Conservation (phyloP, 2,113 vertebrate genomes). For the Anoplopoma fimbria region DNA sequence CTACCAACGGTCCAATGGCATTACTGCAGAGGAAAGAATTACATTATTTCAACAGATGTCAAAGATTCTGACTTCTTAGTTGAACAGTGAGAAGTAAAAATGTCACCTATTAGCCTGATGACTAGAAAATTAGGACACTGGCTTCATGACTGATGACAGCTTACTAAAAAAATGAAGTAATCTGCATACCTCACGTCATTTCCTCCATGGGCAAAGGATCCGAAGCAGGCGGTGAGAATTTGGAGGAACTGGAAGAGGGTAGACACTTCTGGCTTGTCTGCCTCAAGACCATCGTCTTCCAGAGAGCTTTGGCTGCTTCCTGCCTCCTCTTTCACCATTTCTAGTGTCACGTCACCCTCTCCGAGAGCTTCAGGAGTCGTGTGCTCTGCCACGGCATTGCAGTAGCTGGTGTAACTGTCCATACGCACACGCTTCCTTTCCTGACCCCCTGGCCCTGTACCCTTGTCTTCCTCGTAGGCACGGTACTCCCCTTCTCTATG, state of each 20-base stretch:
- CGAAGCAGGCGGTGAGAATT: constrained; percentile 97
- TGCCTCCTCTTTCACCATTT: constrained; percentile 75
- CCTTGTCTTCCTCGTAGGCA: constrained; percentile 71
- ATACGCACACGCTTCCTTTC: constrained; percentile 92
- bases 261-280: constrained; percentile 93
- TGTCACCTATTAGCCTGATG: background rate
- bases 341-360: constrained; percentile 82
- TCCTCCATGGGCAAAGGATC: constrained; percentile 97
- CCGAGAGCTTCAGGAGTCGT: constrained; percentile 74
- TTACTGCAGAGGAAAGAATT: constrained; percentile 84
- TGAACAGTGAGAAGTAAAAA: background rate
- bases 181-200: constrained; percentile 94
- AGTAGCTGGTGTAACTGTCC: constrained; percentile 99
- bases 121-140: background rate
- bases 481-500: constrained; percentile 84
- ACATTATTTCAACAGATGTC: background rate
- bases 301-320: constrained; percentile 87
- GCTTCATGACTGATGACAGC: background rate
- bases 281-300: constrained; percentile 88
- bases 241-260: constrained; percentile 97
- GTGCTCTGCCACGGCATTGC: constrained; percentile 93
- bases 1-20: constrained; percentile 95
- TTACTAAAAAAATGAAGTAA: background rate
- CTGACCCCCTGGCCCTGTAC: constrained; percentile 62
- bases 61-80: background rate